Evolutionary conservation across 2,888 invertebrate species (phyloP), one percentile per base, ranked within the genome.

Genomic region (Epinotia brunnichana): DNA sequence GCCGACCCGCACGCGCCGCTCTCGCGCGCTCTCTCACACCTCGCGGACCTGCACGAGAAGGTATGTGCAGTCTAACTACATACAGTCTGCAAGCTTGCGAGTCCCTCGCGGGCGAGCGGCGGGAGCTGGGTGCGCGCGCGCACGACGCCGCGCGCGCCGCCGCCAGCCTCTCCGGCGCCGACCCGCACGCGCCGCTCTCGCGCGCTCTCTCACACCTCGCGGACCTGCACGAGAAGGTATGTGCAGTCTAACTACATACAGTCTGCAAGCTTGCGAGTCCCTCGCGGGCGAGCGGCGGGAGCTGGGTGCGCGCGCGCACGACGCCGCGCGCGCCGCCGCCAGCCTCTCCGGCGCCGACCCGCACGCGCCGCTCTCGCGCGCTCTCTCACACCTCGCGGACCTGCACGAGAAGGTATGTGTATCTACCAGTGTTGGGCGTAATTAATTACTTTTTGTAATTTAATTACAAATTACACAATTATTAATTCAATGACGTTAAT

Each of bases 1-100:
- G 97, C 98, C 73, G 99, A 99, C 89, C 98, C 99, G 81, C 98
- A 98, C 83, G 97, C 97, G 75, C 97, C 97, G 10, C 94, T 99
- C 44, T 98, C 98, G 0, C 94, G 64, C 19, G 98, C 98, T 2
- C 92, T 99, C 19, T 96, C 97, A 9, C 97, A 97, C 86, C 91
- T 99, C 57, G 97, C 98, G 0, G 98, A 98, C 87, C 95, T 96
- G 0, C 96, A 97, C 51, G 70, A 71, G 59, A 71, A 71, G 70
- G 70, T 54, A 13, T 9, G 51, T 29, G 9, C n/a, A 39, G n/a
- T n/a, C n/a, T n/a, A n/a, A n/a, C 35, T 35, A 17, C 15, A 13
- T n/a, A n/a, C n/a, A n/a, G n/a, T n/a, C 80, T 39, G 74, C 39
- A 24, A 2, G 97, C 97, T 78, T 96, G 99, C 74, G 99, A 24